A percentile compares a stretch with the other conserved stretches of the same genome.
Evolutionary conservation across 1,140 invertebrate species (phyloP).

Genomic region (Drosophila kanapiae): DNA sequence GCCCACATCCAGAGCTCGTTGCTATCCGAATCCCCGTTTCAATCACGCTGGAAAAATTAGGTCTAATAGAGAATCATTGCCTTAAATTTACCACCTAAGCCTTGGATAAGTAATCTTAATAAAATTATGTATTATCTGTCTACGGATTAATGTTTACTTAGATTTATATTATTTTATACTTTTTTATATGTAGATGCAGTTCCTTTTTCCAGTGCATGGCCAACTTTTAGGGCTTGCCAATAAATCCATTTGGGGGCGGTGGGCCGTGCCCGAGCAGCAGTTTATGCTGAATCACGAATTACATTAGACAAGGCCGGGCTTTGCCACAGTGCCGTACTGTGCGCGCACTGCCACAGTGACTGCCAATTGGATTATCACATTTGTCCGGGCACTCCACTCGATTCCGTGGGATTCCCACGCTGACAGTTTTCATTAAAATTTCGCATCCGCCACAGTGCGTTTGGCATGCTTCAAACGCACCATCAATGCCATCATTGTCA

Average conservation of each 20-base stretch:
- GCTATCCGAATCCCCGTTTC: background rate
- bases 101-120: background rate
- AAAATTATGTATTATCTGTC: background rate
- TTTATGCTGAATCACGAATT: constrained; percentile 84
- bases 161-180: background rate
- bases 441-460: constrained; percentile 50
- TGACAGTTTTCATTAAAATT: constrained; percentile 75
- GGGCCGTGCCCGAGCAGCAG: constrained; percentile 41
- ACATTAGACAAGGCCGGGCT: constrained; percentile 71
- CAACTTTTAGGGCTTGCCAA: constrained; percentile 46
- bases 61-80: too few relatives aligned
- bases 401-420: constrained; percentile 16
- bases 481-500: constrained; percentile 64
- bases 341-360: constrained; percentile 22
- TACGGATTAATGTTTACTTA: background rate
- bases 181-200: too few relatives aligned
- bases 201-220: constrained; percentile 7
- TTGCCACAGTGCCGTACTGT: constrained; percentile 20
- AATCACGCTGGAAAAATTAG: constrained; percentile 5
- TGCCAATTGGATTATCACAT: constrained; percentile 81
- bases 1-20: background rate
- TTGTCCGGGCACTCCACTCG: constrained; percentile 14
- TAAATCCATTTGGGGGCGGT: constrained; percentile 53
- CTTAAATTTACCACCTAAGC: too few relatives aligned
- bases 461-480: constrained; percentile 64